Conservation (phyloP, 2,888 invertebrate species). For the Aproaerema taeniolella region DNA sequence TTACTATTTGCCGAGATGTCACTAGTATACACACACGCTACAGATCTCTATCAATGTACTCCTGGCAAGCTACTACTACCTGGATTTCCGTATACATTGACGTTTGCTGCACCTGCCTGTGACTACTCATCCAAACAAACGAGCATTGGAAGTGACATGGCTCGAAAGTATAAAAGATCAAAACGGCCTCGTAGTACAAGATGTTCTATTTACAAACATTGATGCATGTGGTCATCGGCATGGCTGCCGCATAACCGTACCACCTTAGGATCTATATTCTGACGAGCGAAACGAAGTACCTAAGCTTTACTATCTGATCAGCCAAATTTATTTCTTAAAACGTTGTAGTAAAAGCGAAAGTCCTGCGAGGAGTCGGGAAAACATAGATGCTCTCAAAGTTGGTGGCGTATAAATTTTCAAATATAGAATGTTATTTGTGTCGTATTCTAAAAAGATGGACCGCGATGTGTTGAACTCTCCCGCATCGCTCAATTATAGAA, state of each 20-base stretch:
- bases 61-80: slow-evolving; percentile 22
- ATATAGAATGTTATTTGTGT: slow-evolving; percentile 78
- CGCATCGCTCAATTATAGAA: slow-evolving; percentile 76
- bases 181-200: slow-evolving; percentile 48
- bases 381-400: slow-evolving; percentile 55
- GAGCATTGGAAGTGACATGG: slow-evolving; percentile 40
- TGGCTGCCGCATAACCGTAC: slow-evolving; percentile 69
- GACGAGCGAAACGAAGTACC: slow-evolving; percentile 50
- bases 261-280: slow-evolving; percentile 62
- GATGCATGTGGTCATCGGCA: slow-evolving; percentile 77
- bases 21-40: slow-evolving; percentile 35
- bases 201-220: slow-evolving; percentile 75
- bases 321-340: slow-evolving; percentile 33
- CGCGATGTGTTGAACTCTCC: slow-evolving; percentile 76
- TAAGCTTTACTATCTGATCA: slow-evolving; percentile 24
- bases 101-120: slow-evolving; percentile 23
- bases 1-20: slow-evolving; percentile 48
- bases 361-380: slow-evolving; percentile 29
- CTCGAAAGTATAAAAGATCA: slow-evolving; percentile 39
- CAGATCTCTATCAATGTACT: slow-evolving; percentile 24
- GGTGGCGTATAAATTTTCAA: slow-evolving; percentile 71
- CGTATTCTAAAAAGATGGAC: slow-evolving; percentile 77
- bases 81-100: slow-evolving; percentile 33
- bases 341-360: slow-evolving; percentile 36
- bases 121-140: slow-evolving; percentile 28